These are phyloP conservation scores for Cnemophilus loriae DNA, from an alignment of 2,113 vertebrate genomes.

Conservation along the genomic window DNA sequence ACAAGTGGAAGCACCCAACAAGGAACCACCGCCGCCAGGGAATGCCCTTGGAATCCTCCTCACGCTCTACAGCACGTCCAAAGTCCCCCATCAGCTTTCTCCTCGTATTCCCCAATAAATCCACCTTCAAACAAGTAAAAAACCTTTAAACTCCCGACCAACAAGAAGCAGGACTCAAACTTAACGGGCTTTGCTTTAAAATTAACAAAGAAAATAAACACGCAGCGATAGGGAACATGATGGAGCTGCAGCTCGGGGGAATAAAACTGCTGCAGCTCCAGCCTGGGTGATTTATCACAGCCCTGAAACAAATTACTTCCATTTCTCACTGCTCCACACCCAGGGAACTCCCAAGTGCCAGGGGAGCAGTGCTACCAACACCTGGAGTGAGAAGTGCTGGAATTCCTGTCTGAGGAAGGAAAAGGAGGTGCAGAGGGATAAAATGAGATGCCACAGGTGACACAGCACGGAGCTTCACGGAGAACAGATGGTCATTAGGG, in stretches of 20 bases:
- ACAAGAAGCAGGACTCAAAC: not conserved
- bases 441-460: not conserved
- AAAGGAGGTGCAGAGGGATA: not conserved
- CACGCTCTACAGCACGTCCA: rapidly evolving
- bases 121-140: not conserved
- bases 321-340: not conserved
- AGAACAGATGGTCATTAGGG: not conserved
- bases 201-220: conserved; percentile 36
- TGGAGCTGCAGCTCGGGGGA: not conserved
- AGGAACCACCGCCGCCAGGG: not conserved
- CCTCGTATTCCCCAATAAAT: not conserved
- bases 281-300: conserved; percentile 7
- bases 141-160: not conserved
- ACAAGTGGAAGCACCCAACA: not conserved
- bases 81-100: not conserved
- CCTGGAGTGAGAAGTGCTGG: not conserved
- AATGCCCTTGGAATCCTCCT: not conserved
- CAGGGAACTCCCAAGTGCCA: not conserved
- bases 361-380: not conserved
- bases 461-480: not conserved
- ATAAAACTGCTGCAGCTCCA: not conserved
- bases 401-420: not conserved
- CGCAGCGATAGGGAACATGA: rapidly evolving
- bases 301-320: conserved; percentile 15
- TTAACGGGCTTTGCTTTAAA: not conserved